These are phyloP conservation scores for Silurus asotus DNA, from an alignment of 2,113 vertebrate species.

Conservation along the genomic window DNA sequence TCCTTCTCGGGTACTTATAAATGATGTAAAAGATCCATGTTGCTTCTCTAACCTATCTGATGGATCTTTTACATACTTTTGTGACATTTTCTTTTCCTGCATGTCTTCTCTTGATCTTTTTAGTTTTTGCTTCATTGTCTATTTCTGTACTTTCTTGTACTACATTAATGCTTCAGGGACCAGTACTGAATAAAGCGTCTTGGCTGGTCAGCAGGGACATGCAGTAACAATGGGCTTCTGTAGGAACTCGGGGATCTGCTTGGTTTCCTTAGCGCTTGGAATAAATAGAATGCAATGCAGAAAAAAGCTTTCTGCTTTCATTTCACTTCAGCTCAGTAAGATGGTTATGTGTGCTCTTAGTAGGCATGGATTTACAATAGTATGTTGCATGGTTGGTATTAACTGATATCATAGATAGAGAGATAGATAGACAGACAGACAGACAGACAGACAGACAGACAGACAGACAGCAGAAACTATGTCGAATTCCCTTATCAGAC, in stretches of 20 bases:
- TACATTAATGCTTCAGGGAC: background rate
- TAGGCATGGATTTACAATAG: background rate
- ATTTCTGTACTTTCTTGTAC: constrained; percentile 1
- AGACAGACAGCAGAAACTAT: too few relatives aligned
- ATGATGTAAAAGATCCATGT: background rate
- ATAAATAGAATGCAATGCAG: background rate
- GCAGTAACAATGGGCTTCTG: constrained; percentile 13
- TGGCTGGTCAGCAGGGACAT: background rate
- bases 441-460: too few relatives aligned
- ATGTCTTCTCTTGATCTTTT: background rate
- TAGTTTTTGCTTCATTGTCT: background rate
- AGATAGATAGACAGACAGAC: too few relatives aligned
- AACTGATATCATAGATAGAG: background rate
- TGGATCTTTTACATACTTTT: background rate
- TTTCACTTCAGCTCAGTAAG: background rate
- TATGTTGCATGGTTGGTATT: background rate
- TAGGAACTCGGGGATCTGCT: background rate
- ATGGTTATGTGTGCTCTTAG: background rate
- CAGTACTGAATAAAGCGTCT: background rate
- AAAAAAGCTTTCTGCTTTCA: background rate
- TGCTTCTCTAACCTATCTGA: background rate
- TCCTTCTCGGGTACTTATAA: background rate
- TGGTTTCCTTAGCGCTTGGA: background rate
- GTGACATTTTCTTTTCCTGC: too few relatives aligned
- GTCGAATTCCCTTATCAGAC: background rate